Evolutionary conservation across 2,113 vertebrate species (phyloP), one percentile per base, ranked within the genome.

Genomic region (Anhinga anhinga): DNA sequence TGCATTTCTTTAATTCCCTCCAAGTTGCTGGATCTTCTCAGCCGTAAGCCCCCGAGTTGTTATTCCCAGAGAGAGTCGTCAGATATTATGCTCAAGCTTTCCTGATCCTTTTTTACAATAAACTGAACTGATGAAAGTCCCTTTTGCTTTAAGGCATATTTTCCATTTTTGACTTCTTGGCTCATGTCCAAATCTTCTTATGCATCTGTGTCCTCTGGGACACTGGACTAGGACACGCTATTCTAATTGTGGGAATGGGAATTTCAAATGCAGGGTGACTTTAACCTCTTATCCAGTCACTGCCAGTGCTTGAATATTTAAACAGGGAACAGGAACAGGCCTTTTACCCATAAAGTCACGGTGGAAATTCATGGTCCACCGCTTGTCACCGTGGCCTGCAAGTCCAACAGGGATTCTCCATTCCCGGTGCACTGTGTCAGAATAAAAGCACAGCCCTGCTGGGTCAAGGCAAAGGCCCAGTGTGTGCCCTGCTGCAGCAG

Each of bases 201-300:
- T 91, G 82, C 55, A 38, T 95, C 66, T 47, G 14, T 56, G 73
- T 95, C 93, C 93, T 91, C 85, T 62, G 96, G 85, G 95, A 95
- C 61, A 2, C 49, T 56, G 74, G 44, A 36, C 84, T 77, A 61
- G 78, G 74, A 93, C 78, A 72, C 20, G 1, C 50, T 91, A 88
- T 94, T 94, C 82, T 88, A 45, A 52, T 72, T 93, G 93, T 86
- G 78, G 87, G 79, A 95, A 95, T 76, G 71, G 78, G 87, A 88
- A 72, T 91, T 91, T 90, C 74, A 88, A 70, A 91, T 12, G 29
- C 30, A 66, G 81, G 84, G 34, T 0, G 0, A 88, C 66, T 91
- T 93, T 50, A 94, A 88, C 49, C 49, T 90, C 40, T 61, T 74
- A 42, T 22, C 61, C 13, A 1, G 36, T 56, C 4, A 1, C 70